Conservation (phyloP, 2,888 invertebrate species). For the Drosophila parthenogenetica region DNA sequence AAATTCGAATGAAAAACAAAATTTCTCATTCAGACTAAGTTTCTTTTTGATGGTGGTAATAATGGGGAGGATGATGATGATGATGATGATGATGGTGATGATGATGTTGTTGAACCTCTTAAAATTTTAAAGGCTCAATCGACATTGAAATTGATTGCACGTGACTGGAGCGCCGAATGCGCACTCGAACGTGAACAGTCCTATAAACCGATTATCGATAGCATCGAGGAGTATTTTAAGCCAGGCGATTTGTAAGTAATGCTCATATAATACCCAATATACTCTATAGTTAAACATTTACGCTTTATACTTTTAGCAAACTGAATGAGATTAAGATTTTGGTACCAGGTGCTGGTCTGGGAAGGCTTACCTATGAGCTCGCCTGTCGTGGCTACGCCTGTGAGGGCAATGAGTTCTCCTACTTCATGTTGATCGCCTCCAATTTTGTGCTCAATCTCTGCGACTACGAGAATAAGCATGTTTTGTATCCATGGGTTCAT, state of each 20-base stretch:
- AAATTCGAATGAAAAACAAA: slow-evolving; percentile 14
- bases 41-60: slow-evolving; percentile 50
- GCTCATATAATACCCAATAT: background rate
- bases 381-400: slow-evolving; percentile 95
- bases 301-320: slow-evolving; percentile 60
- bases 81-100: slow-evolving; percentile 73
- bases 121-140: slow-evolving; percentile 91
- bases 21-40: slow-evolving; percentile 53
- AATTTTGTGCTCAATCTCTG: slow-evolving; percentile 96
- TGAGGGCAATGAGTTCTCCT: slow-evolving; percentile 98
- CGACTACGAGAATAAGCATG: slow-evolving; percentile 89
- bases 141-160: slow-evolving; percentile 97
- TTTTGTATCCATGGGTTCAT: slow-evolving; percentile 97
- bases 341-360: slow-evolving; percentile 98
- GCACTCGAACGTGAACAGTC: slow-evolving; percentile 93
- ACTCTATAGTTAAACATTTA: background rate
- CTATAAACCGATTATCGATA: slow-evolving; percentile 95
- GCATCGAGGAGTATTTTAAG: slow-evolving; percentile 91
- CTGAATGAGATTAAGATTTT: slow-evolving; percentile 88
- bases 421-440: slow-evolving; percentile 98
- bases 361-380: slow-evolving; percentile 96
- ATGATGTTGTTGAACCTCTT: slow-evolving; percentile 83
- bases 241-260: slow-evolving; percentile 86
- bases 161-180: slow-evolving; percentile 97
- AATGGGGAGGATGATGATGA: slow-evolving; percentile 47